phyloP scores from a whole-genome alignment of 2,113 vertebrate species.

The Chlorodrepanis virens region DNA sequence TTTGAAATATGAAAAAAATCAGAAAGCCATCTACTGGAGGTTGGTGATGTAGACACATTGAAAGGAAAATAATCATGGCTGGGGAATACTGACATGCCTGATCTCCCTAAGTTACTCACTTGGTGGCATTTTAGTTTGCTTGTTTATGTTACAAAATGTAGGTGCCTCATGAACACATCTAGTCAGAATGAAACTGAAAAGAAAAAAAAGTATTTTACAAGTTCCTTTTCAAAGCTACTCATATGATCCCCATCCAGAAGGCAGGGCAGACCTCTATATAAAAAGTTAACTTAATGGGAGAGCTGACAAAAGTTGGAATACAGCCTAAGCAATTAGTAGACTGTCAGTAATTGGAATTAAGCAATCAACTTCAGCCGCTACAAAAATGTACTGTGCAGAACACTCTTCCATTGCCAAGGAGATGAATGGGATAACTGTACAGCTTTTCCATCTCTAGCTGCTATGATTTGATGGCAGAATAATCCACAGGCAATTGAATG shows the following conservation, averaged over 20 bases:
- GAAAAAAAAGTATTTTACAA: neutral
- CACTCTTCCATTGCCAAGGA: conserved; percentile 33
- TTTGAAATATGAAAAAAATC: neutral
- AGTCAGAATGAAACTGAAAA: neutral
- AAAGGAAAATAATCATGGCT: neutral
- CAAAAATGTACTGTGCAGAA: conserved; percentile 7
- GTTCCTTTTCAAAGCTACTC: neutral
- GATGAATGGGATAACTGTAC: conserved; percentile 27
- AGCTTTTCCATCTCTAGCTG: conserved; percentile 16
- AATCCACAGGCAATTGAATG: conserved; percentile 19
- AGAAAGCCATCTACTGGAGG: neutral
- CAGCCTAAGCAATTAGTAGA: conserved; percentile 53
- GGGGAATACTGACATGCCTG: neutral
- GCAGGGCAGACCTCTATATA: conserved; percentile 1
- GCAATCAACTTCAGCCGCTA: conserved; percentile 41
- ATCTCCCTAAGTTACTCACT: neutral
- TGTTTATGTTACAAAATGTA: neutral
- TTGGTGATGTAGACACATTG: neutral
- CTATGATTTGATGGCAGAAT: neutral
- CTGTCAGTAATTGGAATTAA: conserved; percentile 62
- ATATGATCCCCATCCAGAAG: neutral
- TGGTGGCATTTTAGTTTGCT: neutral
- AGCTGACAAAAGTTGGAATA: conserved; percentile 51
- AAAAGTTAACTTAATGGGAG: conserved; percentile 27
- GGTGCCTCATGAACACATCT: neutral